These are phyloP conservation scores for Daphoenositta chrysoptera DNA, from an alignment of 2,113 vertebrate species.

Conservation along the genomic window DNA sequence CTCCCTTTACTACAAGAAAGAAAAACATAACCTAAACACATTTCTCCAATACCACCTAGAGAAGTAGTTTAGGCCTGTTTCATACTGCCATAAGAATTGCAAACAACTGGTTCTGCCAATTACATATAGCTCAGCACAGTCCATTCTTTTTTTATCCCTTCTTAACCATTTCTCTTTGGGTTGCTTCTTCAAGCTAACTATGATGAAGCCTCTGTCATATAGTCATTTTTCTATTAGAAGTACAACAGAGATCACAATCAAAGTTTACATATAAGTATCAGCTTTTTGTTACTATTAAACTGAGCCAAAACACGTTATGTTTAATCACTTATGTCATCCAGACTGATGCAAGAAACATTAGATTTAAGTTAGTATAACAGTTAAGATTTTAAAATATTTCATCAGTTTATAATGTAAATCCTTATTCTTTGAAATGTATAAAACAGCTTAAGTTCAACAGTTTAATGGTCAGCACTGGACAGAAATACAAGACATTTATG, in stretches of 20 bases:
- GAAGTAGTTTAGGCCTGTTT: background rate
- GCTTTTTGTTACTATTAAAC: background rate
- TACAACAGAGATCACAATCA: background rate
- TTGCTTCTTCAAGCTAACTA: background rate
- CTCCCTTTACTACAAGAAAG: background rate
- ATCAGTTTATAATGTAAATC: constrained; percentile 4
- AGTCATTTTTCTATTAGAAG: background rate
- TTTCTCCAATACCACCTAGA: background rate
- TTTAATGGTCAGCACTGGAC: constrained; percentile 31
- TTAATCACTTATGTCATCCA: background rate
- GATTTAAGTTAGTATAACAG: background rate
- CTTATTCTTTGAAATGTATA: background rate
- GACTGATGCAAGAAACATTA: background rate
- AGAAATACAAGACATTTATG: constrained; percentile 43
- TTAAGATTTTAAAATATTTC: background rate
- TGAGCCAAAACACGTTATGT: background rate
- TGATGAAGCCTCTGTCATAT: background rate
- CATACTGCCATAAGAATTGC: background rate
- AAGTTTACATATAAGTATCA: background rate
- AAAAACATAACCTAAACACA: background rate
- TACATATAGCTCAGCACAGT: background rate
- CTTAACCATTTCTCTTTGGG: background rate
- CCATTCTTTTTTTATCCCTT: background rate
- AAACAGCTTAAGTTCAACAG: constrained; percentile 26
- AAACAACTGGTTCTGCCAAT: background rate